Percentiles rank a stretch among this genome's conserved stretches.
phyloP scores from a whole-genome alignment of 2,888 invertebrate genomes.

The Hirtodrosophila confusa region DNA sequence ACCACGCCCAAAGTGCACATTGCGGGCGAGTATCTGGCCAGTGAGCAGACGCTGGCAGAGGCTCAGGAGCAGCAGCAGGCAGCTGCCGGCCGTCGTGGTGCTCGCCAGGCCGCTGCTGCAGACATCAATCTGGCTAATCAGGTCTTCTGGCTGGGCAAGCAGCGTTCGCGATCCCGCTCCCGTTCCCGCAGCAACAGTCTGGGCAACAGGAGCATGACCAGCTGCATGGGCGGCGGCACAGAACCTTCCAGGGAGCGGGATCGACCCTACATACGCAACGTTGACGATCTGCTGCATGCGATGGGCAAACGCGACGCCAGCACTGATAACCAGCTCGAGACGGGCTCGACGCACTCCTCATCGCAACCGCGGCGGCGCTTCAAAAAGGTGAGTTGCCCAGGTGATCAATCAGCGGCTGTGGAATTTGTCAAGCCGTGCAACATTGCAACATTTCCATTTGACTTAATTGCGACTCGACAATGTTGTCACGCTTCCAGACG shows the following conservation, averaged over 20 bases:
- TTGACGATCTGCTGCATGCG: slow-evolving; percentile 81
- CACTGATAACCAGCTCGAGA: slow-evolving; percentile 54
- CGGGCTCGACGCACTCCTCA: slow-evolving; percentile 72
- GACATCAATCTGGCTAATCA: slow-evolving; percentile 82
- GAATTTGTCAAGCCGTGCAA: slow-evolving; percentile 48
- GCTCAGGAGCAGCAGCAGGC: slow-evolving; percentile 51
- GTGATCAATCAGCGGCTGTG: slow-evolving; percentile 49
- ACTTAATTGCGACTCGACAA: slow-evolving; percentile 41
- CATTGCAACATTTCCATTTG: slow-evolving; percentile 43
- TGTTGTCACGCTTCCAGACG: slow-evolving; percentile 37
- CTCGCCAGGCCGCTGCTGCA: slow-evolving; percentile 76
- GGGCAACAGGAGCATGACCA: slow-evolving; percentile 68
- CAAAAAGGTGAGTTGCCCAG: slow-evolving; percentile 77
- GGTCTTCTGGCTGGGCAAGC: slow-evolving; percentile 82
- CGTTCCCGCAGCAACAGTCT: slow-evolving; percentile 82
- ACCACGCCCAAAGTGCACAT: slow-evolving; percentile 82
- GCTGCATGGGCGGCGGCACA: slow-evolving; percentile 54
- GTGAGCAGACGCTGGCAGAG: slow-evolving; percentile 54
- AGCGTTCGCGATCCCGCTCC: slow-evolving; percentile 66
- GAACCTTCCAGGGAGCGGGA: slow-evolving; percentile 44
- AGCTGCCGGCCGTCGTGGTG: slow-evolving; percentile 58
- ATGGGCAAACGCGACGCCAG: slow-evolving; percentile 68
- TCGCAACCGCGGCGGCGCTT: slow-evolving; percentile 76
- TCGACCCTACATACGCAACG: slow-evolving; percentile 79
- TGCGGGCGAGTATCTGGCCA: slow-evolving; percentile 81